Evolutionary conservation across 2,797 vertebrate species (phyloP).

Genomic region (Miichthys miiuy): DNA sequence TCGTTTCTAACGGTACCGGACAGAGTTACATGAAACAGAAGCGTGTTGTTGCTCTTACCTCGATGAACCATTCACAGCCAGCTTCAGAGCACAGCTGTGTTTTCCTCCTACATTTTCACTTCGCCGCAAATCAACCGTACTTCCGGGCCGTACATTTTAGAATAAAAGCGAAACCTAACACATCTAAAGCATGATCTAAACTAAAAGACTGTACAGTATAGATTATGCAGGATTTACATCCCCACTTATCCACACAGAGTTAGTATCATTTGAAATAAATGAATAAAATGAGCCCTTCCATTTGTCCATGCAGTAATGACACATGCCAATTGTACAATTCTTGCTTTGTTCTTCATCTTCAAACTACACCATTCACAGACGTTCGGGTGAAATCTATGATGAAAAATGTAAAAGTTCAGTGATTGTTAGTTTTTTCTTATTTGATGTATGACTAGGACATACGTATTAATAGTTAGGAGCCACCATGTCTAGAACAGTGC

Average conservation of each 20-base stretch:
- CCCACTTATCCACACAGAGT: too few relatives aligned
- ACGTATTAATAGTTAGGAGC: too few relatives aligned
- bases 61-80: not conserved
- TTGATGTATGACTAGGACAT: too few relatives aligned
- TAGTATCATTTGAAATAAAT: not conserved
- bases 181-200: too few relatives aligned
- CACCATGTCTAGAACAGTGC: too few relatives aligned
- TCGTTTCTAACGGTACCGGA: not conserved
- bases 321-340: not conserved
- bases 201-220: not conserved
- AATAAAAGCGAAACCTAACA: constrained; percentile 11
- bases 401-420: too few relatives aligned
- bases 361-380: too few relatives aligned
- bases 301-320: not conserved
- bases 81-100: not conserved
- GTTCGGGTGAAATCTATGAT: too few relatives aligned
- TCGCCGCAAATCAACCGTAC: not conserved
- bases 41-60: not conserved
- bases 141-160: not conserved
- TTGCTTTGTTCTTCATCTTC: not conserved
- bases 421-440: too few relatives aligned
- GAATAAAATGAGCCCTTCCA: not conserved
- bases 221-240: not conserved
- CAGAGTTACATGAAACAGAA: not conserved
- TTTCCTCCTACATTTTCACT: not conserved